Evolutionary conservation across 2,888 invertebrate genomes (phyloP).

Genomic region (Tetragonisca angustula): DNA sequence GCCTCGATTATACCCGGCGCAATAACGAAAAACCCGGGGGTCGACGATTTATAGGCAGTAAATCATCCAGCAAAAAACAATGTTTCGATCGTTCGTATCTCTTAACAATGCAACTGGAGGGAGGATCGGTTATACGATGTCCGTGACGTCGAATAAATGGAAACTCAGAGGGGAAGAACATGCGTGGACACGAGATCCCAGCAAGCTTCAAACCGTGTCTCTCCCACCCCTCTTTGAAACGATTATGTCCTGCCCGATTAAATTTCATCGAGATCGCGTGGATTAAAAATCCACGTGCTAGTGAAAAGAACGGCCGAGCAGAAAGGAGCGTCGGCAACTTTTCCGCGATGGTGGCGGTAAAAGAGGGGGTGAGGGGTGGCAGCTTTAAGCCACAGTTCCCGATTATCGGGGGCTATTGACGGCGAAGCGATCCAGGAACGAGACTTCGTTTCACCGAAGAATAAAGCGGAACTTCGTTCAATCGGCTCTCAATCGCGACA

Average conservation of each 20-base stretch:
- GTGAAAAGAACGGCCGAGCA: neutral
- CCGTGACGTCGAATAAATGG: neutral
- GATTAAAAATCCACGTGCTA: neutral
- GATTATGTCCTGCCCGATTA: neutral
- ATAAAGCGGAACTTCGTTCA: slow-evolving; percentile 17
- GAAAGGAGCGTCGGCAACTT: neutral
- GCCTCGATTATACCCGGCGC: neutral
- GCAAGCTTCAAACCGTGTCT: neutral
- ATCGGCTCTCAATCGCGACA: slow-evolving; percentile 3
- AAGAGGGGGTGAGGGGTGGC: neutral
- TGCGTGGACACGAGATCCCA: too few relatives aligned
- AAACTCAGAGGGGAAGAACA: neutral
- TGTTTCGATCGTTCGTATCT: neutral
- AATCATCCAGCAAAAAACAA: slow-evolving; percentile 11
- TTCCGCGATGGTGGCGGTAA: neutral
- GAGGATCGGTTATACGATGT: neutral
- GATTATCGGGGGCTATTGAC: slow-evolving; percentile 10
- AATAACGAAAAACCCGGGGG: neutral
- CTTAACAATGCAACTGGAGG: neutral
- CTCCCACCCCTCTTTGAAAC: neutral
- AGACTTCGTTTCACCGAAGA: neutral
- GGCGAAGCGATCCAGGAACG: neutral
- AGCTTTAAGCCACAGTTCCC: neutral
- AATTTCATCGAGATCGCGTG: slow-evolving; percentile 1
- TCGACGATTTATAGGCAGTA: slow-evolving; percentile 19